phyloP scores from a whole-genome alignment of 2,113 vertebrate genomes.

The Delphinus delphis region DNA sequence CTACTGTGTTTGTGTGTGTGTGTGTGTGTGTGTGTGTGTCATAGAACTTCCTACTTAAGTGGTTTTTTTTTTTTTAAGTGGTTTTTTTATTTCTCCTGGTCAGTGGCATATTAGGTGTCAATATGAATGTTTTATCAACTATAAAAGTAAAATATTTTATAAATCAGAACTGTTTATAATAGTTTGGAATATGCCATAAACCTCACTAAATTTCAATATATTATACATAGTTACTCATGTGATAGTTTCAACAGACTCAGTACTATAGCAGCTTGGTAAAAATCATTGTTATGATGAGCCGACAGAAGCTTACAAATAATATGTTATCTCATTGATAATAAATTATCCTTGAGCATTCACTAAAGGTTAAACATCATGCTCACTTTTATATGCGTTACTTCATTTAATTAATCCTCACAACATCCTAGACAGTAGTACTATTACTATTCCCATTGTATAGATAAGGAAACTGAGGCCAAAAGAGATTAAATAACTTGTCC shows the following conservation, averaged over 20 bases:
- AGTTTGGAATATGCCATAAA: constrained; percentile 16
- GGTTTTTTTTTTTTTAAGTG: not conserved
- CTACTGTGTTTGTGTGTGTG: not conserved
- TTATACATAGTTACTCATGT: constrained; percentile 14
- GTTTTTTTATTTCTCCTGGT: constrained; percentile 18
- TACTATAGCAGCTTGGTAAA: not conserved
- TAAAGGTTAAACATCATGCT: not conserved
- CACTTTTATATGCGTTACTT: constrained; percentile 16
- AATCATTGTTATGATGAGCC: not conserved
- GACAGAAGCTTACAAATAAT: constrained; percentile 18
- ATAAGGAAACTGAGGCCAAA: not conserved
- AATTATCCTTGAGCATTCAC: not conserved
- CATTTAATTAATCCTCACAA: not conserved
- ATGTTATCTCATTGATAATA: constrained; percentile 5
- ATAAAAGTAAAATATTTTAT: not conserved
- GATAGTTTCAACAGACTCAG: not conserved
- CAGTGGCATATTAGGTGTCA: not conserved
- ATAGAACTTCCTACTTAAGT: not conserved
- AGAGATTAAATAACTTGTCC: not conserved
- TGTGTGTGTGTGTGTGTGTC: not conserved
- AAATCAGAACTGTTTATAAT: not conserved
- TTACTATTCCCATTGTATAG: not conserved
- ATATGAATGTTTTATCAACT: constrained; percentile 33
- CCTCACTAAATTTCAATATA: constrained; percentile 33
- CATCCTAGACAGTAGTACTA: not conserved